These are phyloP conservation scores for Hyperoplus lanceolatus DNA, from an alignment of 2,797 vertebrate species.

Conservation along the genomic window DNA sequence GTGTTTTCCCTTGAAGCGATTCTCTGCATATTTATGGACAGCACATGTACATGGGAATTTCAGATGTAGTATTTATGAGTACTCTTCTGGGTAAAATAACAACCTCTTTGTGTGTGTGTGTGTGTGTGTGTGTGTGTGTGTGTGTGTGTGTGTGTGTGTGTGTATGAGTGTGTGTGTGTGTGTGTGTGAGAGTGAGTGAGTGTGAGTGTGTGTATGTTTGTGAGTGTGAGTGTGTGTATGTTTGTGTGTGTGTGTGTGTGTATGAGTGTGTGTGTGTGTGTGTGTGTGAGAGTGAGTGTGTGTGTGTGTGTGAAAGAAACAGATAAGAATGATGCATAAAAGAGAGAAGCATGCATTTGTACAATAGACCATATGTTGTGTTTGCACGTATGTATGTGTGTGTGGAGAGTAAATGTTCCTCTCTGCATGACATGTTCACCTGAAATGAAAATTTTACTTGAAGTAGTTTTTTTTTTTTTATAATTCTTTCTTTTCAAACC, in stretches of 20 bases:
- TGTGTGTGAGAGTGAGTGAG: too few species aligned
- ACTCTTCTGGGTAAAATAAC: conserved; percentile 22
- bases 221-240: not conserved
- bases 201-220: not conserved
- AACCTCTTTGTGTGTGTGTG: conserved; percentile 7
- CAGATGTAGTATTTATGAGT: conserved; percentile 58
- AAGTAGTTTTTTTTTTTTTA: too few species aligned
- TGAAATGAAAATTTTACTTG: not conserved
- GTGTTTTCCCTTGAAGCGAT: conserved; percentile 17
- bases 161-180: not conserved
- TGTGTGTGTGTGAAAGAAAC: not conserved
- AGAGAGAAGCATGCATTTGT: not conserved
- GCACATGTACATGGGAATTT: conserved; percentile 32
- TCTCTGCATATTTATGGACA: conserved; percentile 52
- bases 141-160: not conserved
- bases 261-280: too few species aligned
- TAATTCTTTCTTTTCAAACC: too few species aligned
- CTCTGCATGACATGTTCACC: not conserved
- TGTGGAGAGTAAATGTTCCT: not conserved
- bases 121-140: not conserved
- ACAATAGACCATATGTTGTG: not conserved
- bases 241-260: too few species aligned
- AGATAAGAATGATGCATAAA: not conserved
- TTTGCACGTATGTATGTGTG: not conserved
- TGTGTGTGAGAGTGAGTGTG: too few species aligned